A percentile compares a stretch with the other conserved stretches of the same genome.
Conservation (phyloP, 2,888 invertebrate genomes). For the Panopea generosa region DNA sequence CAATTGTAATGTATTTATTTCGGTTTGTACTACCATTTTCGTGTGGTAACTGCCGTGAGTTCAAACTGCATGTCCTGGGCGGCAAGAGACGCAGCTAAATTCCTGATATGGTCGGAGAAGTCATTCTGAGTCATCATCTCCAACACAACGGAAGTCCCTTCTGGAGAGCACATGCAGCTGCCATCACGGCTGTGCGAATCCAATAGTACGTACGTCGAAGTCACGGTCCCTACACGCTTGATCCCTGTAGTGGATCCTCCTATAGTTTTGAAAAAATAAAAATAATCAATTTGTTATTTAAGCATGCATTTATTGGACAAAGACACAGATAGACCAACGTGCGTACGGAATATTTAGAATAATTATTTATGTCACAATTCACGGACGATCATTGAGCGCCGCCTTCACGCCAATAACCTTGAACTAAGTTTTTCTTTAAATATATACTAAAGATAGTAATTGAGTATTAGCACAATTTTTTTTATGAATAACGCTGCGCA, state of each 20-base stretch:
- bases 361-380: no score
- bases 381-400: no score
- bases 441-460: no score
- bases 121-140: conserved; percentile 7
- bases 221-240: conserved; percentile 8
- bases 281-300: no score
- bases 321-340: no score
- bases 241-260: conserved; percentile 32
- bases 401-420: no score
- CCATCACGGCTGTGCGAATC: conserved; percentile 35
- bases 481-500: no score
- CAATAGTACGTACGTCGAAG: conserved; percentile 12
- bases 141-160: conserved; percentile 29
- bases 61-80: conserved; percentile 10
- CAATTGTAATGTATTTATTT: neutral
- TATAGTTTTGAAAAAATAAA: no score
- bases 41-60: conserved; percentile 9
- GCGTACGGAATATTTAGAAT: no score
- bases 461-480: no score
- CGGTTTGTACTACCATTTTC: neutral
- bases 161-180: conserved; percentile 18
- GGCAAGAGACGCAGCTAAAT: conserved; percentile 5
- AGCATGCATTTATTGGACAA: no score
- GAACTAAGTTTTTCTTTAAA: no score
- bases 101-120: conserved; percentile 11